A percentile compares a stretch with the other conserved stretches of the same genome.
Conservation (phyloP, 2,888 invertebrate species). For the Sabellastarte sp. region DNA sequence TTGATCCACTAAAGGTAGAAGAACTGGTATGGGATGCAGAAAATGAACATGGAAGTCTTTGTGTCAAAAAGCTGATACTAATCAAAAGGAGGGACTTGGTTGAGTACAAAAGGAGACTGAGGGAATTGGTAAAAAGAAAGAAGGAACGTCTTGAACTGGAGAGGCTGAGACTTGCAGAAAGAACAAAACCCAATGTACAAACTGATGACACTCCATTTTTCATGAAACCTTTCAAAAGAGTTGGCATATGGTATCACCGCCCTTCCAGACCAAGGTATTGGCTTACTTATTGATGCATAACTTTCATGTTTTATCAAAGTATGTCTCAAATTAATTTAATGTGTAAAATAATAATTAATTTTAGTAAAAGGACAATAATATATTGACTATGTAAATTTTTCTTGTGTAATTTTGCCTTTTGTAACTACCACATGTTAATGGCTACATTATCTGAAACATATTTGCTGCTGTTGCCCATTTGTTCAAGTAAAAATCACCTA, state of each 20-base stretch:
- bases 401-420: too few relatives aligned
- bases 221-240: neutral
- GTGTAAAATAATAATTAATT: too few relatives aligned
- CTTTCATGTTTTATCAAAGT: too few relatives aligned
- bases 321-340: too few relatives aligned
- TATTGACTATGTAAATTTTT: too few relatives aligned
- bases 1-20: slow-evolving; percentile 6
- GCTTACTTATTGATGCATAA: too few relatives aligned
- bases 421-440: too few relatives aligned
- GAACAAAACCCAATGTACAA: neutral
- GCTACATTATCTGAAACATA: too few relatives aligned
- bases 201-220: neutral
- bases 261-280: neutral
- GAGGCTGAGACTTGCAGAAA: neutral
- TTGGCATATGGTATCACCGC: neutral
- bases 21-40: slow-evolving; percentile 4
- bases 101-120: neutral
- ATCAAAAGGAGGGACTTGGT: slow-evolving; percentile 4
- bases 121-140: neutral
- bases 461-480: too few relatives aligned
- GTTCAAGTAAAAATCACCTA: too few relatives aligned
- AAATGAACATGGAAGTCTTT: slow-evolving; percentile 2
- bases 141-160: neutral
- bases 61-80: slow-evolving; percentile 2
- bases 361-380: too few relatives aligned